Evolutionary conservation across 2,888 invertebrate genomes (phyloP), one percentile per base, ranked within the genome.

Genomic region (Hypselothyrea guttata): DNA sequence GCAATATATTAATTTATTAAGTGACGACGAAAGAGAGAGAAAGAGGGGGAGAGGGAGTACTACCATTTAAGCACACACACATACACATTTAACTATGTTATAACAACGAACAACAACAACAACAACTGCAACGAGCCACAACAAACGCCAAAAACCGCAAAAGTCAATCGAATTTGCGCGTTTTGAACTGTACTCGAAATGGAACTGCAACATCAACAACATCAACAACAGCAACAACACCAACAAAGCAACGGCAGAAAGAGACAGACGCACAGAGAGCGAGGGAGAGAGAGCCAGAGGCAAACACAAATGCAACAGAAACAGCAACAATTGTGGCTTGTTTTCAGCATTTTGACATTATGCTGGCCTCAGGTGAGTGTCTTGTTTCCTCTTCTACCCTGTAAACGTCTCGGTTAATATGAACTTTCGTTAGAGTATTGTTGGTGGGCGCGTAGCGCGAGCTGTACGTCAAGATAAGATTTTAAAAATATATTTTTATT

Each of bases 321-420:
- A 11, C 59, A 57, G 9, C 18, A 54, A 47, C 68, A 48, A 48
- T 48, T 46, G 34, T 38, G 62, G 48, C 31, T 71, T 38, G 51
- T 42, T 48, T 57, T 73, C 44, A 60, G 55, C 51, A 69, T 71
- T 60, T 69, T 73, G 34, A 69, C 73, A 57, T 64, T 73, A 54
- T 64, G 47, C 44, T 73, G 64, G 69, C 56, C 74, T 54, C 69
- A 73, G 71, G 71, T 71, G 48, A 73, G 73, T 52, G 34, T 38
- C 33, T 12, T 47, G 38, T 35, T 52, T 44, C 13, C 30, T 18
- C 11, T 11, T 28, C 22, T 46, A 40, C 45, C 40, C 38, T 57
- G 11, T 35, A 13, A n/a, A n/a, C n/a, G n/a, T n/a, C n/a, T n/a
- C n/a, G n/a, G n/a, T n/a, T n/a, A n/a, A n/a, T n/a, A n/a, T n/a